Conservation (phyloP, 2,888 invertebrate genomes). For the Oscheius sp. region DNA sequence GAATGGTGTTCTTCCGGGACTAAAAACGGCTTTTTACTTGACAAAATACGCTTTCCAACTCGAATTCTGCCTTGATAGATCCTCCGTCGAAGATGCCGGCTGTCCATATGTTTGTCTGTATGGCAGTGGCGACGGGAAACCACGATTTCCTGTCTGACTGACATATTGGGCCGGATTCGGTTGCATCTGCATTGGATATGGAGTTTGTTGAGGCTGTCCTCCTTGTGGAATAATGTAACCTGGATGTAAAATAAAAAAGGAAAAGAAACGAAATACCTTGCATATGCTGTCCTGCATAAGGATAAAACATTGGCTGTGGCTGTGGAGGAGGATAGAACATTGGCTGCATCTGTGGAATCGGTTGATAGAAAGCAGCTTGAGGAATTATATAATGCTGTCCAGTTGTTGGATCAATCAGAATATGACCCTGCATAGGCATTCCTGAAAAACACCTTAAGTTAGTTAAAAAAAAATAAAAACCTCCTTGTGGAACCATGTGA, state of each 20-base stretch:
- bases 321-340: slow-evolving; percentile 56
- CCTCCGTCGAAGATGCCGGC: slow-evolving; percentile 20
- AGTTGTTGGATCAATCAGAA: slow-evolving; percentile 55
- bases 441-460: slow-evolving; percentile 35
- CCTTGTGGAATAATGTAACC: slow-evolving; percentile 35
- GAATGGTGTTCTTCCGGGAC: slow-evolving; percentile 32
- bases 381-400: slow-evolving; percentile 61
- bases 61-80: slow-evolving; percentile 24
- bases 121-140: slow-evolving; percentile 25
- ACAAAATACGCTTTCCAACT: neutral
- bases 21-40: neutral
- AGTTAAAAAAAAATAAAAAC: slow-evolving; percentile 1
- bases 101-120: slow-evolving; percentile 27
- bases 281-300: slow-evolving; percentile 37
- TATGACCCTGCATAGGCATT: slow-evolving; percentile 54
- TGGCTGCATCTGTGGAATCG: slow-evolving; percentile 46
- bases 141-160: slow-evolving; percentile 9
- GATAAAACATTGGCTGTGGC: slow-evolving; percentile 49
- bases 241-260: neutral
- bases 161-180: slow-evolving; percentile 20
- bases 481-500: slow-evolving; percentile 28
- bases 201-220: slow-evolving; percentile 24
- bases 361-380: slow-evolving; percentile 52
- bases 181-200: slow-evolving; percentile 31
- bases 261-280: neutral